Conservation (phyloP, 2,888 invertebrate species). For the Apantesis nais region DNA sequence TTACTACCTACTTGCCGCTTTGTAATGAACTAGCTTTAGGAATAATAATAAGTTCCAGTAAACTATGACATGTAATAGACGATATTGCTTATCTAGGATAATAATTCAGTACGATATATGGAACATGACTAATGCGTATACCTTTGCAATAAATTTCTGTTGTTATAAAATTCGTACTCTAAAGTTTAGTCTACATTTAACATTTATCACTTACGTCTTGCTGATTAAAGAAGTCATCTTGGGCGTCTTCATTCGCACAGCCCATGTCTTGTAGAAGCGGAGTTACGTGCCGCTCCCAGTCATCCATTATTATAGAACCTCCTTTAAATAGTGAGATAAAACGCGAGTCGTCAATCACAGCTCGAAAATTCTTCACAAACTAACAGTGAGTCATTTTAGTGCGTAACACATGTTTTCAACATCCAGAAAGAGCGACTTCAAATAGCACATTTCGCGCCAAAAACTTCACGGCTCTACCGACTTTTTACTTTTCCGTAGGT, state of each 20-base stretch:
- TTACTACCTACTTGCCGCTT: background rate
- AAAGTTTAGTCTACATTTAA: slow-evolving; percentile 22
- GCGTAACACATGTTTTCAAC: slow-evolving; percentile 60
- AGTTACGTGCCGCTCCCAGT: slow-evolving; percentile 87
- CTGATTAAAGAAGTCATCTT: slow-evolving; percentile 86
- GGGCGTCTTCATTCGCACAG: slow-evolving; percentile 82
- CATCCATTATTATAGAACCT: slow-evolving; percentile 79
- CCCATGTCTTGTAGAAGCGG: slow-evolving; percentile 86
- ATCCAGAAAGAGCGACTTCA: slow-evolving; percentile 48
- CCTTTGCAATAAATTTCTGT: background rate
- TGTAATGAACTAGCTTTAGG: background rate
- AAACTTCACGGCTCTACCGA: slow-evolving; percentile 65
- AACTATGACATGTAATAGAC: background rate
- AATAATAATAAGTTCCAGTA: background rate
- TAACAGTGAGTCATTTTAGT: slow-evolving; percentile 65
- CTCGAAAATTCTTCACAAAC: slow-evolving; percentile 69
- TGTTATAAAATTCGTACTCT: background rate
- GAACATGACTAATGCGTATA: background rate
- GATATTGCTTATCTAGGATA: background rate
- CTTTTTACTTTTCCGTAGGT: slow-evolving; percentile 63
- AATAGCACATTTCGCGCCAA: slow-evolving; percentile 80
- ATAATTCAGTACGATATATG: background rate
- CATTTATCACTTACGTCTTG: slow-evolving; percentile 83
- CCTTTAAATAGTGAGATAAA: slow-evolving; percentile 56
- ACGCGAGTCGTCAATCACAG: slow-evolving; percentile 68